Base-by-base conservation (phyloP, 2,113 vertebrate genomes). In the Tupaia tana region DNA sequence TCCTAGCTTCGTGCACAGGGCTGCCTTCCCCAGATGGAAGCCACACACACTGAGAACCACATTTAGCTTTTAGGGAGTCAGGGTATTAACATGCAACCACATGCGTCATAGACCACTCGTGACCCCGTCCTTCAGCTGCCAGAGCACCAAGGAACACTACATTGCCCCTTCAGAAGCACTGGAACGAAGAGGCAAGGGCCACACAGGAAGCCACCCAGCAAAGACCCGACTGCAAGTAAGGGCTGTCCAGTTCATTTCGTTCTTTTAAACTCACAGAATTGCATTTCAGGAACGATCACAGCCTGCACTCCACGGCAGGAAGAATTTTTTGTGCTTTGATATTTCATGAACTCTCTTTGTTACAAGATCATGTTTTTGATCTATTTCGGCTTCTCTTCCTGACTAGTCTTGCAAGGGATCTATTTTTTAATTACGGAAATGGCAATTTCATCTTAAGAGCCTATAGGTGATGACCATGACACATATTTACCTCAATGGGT, bases 391-490 rank as follows among this genome's bases (percentile, higher is more conserved):
- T 93, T 78, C 24, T 69, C 67, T 58, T 85, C 10, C 67, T 67
- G 14, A 92, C 43, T 86, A 95, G 83, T 86, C 52, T 59, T 67
- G 19, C 7, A 78, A 94, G 71, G 13, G 80, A 86, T 92, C 54
- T 91, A 31, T 78, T 93, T 81, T 79, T 95, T 87, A 95, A 78
- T 89, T 84, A 84, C 12, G 58, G 77, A 95, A 86, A 86, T 7
- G 15, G 34, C 10, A 83, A 59, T 61, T 81, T 86, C 16, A 88
- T 29, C 10, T 70, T 86, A 80, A 75, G 13, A 93, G 14, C 58
- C 70, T 61, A 85, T 0, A 91, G 20, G 1, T 22, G 27, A 79
- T 84, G 59, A 29, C 9, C 29, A 86, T 10, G 12, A 29, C 27
- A 93, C n/a, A 64, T 52, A n/a, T 29, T 34, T n/a, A 75, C 70